These are phyloP conservation scores for Apis florea DNA, from an alignment of 1,140 invertebrate species.

Conservation along the genomic window DNA sequence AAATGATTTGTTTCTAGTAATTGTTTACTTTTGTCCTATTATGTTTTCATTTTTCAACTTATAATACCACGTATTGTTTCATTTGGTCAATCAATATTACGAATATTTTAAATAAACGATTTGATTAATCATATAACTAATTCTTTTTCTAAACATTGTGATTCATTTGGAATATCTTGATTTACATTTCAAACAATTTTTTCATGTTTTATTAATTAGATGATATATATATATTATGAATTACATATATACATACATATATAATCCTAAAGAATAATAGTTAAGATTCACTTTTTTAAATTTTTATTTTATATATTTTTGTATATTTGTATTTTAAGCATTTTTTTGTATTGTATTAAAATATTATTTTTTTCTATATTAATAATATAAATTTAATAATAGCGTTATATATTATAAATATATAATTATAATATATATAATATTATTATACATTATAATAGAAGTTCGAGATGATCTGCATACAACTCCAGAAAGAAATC, in stretches of 20 bases:
- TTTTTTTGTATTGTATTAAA: too few species aligned
- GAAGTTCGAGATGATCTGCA: neutral
- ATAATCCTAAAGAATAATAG: too few species aligned
- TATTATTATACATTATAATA: neutral
- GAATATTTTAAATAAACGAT: neutral
- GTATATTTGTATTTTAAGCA: too few species aligned
- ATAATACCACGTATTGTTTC: neutral
- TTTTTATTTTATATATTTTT: too few species aligned
- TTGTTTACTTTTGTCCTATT: neutral
- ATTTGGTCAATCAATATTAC: neutral
- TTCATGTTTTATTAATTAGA: too few species aligned
- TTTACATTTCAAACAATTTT: neutral
- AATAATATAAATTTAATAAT: too few species aligned
- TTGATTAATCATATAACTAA: neutral
- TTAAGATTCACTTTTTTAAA: too few species aligned
- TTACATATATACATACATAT: too few species aligned
- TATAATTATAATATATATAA: too few species aligned
- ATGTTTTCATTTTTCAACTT: neutral
- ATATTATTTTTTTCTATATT: too few species aligned
- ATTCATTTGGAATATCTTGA: neutral
- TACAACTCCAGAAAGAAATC: conserved; percentile 16
- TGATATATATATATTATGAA: too few species aligned
- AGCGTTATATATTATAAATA: too few species aligned
- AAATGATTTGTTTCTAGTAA: neutral
- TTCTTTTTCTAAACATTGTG: neutral